Evolutionary conservation across 92 coral and sea anemone genomes (phyloP), one percentile per base, ranked within the genome.

Genomic region (Bergia sp.): DNA sequence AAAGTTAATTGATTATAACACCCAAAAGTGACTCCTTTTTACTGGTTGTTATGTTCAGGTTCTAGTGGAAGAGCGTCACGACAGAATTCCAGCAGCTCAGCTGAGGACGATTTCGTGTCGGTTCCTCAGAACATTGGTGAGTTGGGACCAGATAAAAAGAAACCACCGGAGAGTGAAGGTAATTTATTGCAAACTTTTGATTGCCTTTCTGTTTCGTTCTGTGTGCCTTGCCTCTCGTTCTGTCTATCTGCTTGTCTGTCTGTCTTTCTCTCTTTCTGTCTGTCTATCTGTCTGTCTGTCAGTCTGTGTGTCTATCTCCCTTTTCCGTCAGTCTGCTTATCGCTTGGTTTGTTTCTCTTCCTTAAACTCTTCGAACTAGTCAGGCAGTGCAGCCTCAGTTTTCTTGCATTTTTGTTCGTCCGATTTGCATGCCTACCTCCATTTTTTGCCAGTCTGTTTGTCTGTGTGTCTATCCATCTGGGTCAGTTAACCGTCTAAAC

Each of bases 11-110:
- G n/a, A n/a, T n/a, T n/a, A n/a, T n/a, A n/a, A n/a, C n/a, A n/a
- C n/a, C n/a, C n/a, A n/a, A n/a, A n/a, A n/a, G n/a, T n/a, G n/a
- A n/a, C n/a, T n/a, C n/a, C n/a, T n/a, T n/a, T n/a, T n/a, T n/a
- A n/a, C n/a, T n/a, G n/a, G n/a, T n/a, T n/a, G n/a, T n/a, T n/a
- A n/a, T 7, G 29, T 43, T 16, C 43, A 69, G 87, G 79, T 84
- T 44, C 95, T 15, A 91, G 91, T 41, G 93, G 58, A 10, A 82
- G 89, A 88, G 83, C 90, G 13, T 79, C 86, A 45, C 79, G 96
- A 39, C 91, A 91, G 71, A 85, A 86, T 43, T 94, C 96, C 4
- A 81, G 87, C 93, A 89, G 89, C 76, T 94, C 96, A 23, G 45
- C 58, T 42, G 93, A 88, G 37, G 93, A 82, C 82, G 98, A 93